Base-by-base conservation (phyloP, 2,797 vertebrate genomes). In the Liparis tanakae region DNA sequence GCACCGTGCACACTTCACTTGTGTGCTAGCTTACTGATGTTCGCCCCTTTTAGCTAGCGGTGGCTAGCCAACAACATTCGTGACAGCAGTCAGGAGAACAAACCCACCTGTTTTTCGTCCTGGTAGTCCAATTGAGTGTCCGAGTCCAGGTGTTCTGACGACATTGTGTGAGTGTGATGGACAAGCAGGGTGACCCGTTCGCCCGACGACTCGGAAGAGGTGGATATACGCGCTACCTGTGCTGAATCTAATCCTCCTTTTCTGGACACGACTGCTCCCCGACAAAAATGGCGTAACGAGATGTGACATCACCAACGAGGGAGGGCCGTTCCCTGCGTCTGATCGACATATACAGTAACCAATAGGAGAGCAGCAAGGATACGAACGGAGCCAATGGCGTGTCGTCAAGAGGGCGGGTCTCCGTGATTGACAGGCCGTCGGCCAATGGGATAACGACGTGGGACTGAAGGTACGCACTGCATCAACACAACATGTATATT, bases 41-140 rank as follows among this genome's bases (percentile, higher is more conserved):
- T 87, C 90, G 83, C 87, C 78, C 20, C 66, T 59, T 71, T 71
- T 63, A 78, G 87, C 84, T 60, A 88, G 86, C 87, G 63, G 72
- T 56, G 70, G 78, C 63, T 85, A 85, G 79, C 80, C 74, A 85
- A 85, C 83, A 88, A 84, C 81, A 85, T 60, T 60, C 12, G 73
- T 78, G 67, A 71, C 78, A 84, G 83, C 83, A 78, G 78, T 22
- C 33, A 54, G 12, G 2, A 25, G 10, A 85, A 83, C 94, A 85
- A 30, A 83, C 94, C 78, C 89, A 95, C 95, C 94, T 95, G 95
- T 89, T 94, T 95, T 87, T 95, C 94, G 78, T 94, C 94, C 78
- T 94, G 89, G 78, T 92, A 93, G 69, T 94, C 94, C 87, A 92
- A 79, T 74, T 91, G 93, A 74, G 93, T 92, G 81, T 95, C 94